Evolutionary conservation across 2,113 vertebrate genomes (phyloP), one percentile per base, ranked within the genome.

Genomic region (Hippolais icterina): DNA sequence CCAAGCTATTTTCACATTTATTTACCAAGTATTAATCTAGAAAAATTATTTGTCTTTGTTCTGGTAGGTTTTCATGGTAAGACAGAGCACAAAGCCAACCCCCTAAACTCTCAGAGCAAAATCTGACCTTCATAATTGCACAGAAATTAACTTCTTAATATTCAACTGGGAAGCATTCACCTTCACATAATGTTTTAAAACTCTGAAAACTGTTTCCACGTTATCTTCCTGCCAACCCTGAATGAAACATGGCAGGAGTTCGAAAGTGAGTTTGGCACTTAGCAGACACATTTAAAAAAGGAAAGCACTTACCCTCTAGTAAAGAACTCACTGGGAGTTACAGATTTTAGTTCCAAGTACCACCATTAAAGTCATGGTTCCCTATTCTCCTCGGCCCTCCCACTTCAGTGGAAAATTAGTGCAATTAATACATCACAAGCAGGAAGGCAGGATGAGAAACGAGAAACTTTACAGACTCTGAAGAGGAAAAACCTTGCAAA

Each of bases 281-380:
- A 31, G 0, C 3, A 53, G 74, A 65, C 74, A 60, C 53, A 64
- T 69, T 91, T 84, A 57, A 95, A 95, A 94, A 90, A 76, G 69
- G 87, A 94, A 95, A 94, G 83, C 78, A 82, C 68, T 85, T 93
- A 92, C 22, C 68, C 59, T 33, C 61, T 64, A 71, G 56, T 60
- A 84, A 91, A 85, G 87, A 95, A 75, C 66, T 76, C 84, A 4
- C 56, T 41, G 72, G 12, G 60, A 76, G 66, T 61, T 68, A 83
- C 28, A 50, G 70, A 82, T 71, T 91, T 82, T 57, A 68, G 49
- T 39, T 78, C 80, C 56, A 59, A 81, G 41, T 47, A 68, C 22
- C 80, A 92, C 72, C 7, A 2, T 31, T 82, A 82, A 87, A 87
- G 52, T 52, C 37, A 47, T 4, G 23, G 61, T 7, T 75, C 76